Conservation (phyloP, 2,888 invertebrate genomes). For the Thymelicus lineola region DNA sequence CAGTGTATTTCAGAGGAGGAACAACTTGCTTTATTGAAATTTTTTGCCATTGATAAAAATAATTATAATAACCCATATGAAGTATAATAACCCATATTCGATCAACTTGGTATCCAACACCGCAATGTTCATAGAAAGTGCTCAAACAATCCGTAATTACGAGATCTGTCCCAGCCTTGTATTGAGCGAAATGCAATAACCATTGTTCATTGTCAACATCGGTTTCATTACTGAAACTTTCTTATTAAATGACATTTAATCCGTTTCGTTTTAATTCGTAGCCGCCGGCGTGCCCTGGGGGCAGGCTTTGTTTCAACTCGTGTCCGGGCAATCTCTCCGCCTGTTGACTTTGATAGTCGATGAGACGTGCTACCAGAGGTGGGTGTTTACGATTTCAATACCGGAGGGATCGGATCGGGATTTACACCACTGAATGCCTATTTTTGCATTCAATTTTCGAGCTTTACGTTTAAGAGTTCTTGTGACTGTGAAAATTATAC, state of each 20-base stretch:
- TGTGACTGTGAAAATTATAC: no score
- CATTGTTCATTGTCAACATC: neutral
- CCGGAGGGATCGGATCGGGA: constrained; percentile 1
- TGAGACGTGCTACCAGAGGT: constrained; percentile 4
- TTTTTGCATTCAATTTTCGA: constrained; percentile 3
- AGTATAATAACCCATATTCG: no score
- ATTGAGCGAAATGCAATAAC: neutral
- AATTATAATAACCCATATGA: no score
- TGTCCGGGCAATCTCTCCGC: constrained; percentile 6
- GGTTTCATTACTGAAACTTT: constrained; percentile 8
- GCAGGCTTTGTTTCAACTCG: neutral
- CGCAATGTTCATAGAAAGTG: no score
- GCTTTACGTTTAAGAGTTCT: neutral
- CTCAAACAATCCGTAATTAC: no score
- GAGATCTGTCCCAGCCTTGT: no score
- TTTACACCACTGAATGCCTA: constrained; percentile 1
- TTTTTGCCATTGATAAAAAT: no score
- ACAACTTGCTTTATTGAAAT: no score
- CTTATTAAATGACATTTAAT: constrained; percentile 9
- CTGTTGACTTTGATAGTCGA: constrained; percentile 12
- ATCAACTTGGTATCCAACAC: no score
- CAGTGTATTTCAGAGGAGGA: no score
- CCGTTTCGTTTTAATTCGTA: constrained; percentile 8
- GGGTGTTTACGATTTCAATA: neutral
- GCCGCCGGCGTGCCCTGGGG: neutral